Conservation (phyloP, 2,797 vertebrate species). For the Sarcoramphus papa region DNA sequence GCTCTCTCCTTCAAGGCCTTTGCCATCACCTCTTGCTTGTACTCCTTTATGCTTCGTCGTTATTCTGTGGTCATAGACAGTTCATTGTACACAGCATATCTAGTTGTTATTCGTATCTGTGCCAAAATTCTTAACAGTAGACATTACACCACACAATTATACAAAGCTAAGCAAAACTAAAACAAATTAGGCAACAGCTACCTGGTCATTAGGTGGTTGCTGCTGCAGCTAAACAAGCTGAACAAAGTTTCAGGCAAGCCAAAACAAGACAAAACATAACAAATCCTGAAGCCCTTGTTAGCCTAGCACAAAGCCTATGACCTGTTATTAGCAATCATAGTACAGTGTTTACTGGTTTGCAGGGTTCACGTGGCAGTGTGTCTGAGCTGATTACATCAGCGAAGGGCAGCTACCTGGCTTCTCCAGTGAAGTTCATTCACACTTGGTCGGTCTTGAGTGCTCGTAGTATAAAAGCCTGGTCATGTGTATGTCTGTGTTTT, state of each 20-base stretch:
- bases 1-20: neutral
- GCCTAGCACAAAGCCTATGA: neutral
- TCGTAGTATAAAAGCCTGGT: neutral
- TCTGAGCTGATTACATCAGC: neutral
- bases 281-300: neutral
- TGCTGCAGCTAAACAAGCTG: neutral
- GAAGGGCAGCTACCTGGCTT: neutral
- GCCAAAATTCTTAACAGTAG: neutral
- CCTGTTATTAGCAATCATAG: neutral
- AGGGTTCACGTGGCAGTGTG: neutral
- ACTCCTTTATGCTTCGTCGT: neutral
- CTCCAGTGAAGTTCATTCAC: neutral
- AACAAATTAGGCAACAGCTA: neutral
- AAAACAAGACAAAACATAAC: neutral
- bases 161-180: neutral
- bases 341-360: neutral
- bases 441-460: neutral
- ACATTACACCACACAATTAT: neutral
- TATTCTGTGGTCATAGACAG: neutral
- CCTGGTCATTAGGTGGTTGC: neutral
- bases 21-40: neutral
- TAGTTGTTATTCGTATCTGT: neutral
- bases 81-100: neutral
- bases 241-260: neutral
- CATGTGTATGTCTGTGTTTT: neutral